Conservation (phyloP, 2,888 invertebrate species). For the Biston stratarius region DNA sequence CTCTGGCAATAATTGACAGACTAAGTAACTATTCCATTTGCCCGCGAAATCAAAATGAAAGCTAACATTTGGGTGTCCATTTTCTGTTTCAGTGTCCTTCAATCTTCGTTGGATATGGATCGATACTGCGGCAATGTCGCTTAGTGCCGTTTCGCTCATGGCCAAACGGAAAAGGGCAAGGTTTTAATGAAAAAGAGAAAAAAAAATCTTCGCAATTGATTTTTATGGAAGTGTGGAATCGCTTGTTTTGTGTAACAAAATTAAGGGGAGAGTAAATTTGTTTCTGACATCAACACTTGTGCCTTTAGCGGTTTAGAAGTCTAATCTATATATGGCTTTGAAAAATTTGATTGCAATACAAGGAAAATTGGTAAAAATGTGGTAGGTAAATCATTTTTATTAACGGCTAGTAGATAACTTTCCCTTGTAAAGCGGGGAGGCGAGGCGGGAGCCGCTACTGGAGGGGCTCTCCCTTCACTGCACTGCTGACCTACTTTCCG, state of each 20-base stretch:
- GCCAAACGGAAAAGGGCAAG: constrained; percentile 36
- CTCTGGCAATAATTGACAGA: no score
- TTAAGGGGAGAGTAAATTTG: not conserved
- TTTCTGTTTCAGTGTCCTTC: constrained; percentile 46
- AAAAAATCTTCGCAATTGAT: constrained; percentile 4
- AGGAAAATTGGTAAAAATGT: not conserved
- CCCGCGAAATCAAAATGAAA: no score
- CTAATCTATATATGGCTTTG: not conserved
- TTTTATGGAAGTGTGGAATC: not conserved
- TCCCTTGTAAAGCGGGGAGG: constrained; percentile 46
- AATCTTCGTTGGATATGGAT: constrained; percentile 48
- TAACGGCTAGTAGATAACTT: constrained; percentile 42
- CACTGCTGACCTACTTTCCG: constrained; percentile 80
- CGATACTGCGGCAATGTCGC: constrained; percentile 53
- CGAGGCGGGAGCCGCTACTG: constrained; percentile 52
- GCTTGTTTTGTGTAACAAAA: constrained; percentile 3
- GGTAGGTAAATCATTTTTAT: constrained; percentile 17
- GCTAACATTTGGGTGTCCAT: constrained; percentile 8
- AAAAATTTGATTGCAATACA: constrained; percentile 7
- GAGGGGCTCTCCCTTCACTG: constrained; percentile 67
- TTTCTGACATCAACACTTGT: no score
- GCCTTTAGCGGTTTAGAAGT: not conserved
- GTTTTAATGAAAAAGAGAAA: constrained; percentile 30
- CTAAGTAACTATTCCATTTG: no score
- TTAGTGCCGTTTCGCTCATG: constrained; percentile 42